Base-by-base conservation (phyloP, 1,140 invertebrate species). In the Heliconius hermathena region DNA sequence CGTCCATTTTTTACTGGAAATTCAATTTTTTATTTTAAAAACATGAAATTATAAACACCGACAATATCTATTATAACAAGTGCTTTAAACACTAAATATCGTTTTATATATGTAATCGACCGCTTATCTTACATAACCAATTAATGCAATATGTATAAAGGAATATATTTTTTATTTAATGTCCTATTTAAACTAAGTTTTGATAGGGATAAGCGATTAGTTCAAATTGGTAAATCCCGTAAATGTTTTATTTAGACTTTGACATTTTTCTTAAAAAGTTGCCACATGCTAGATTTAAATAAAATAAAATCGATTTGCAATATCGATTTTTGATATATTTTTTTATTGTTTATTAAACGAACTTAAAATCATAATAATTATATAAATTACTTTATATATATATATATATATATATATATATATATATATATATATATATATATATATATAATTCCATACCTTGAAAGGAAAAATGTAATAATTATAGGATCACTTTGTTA, bases 1-100 rank as follows among this genome's bases (percentile, higher is more conserved):
- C 86, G 8, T 88, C 86, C 87, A 90, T 82, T 85, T 41, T 83
- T 80, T 54, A 18, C 70, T 70, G 46, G 20, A 77, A 49, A 73
- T 60, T 36, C 70, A 46, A 74, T 22, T 49, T 33, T 66, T 71
- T 36, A 71, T 18, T 38, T 16, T 3, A 8, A 71, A 16, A 71
- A 66, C 60, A 66, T 9, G 22, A 66, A 66, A 66, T 66, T 29
- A 66, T 26, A 66, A 29, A 11, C 60, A 66, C 26, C 60, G 60
- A 66, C 26, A 29, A 29, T 66, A n/a, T 72, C 8, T 38, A 2
- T 36, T 71, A 8, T 38, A 72, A 8, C 29, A 22, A 20, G n/a
- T 72, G 33, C 22, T 9, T 41, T 38, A 41, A 72, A 20, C 6
- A 71, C 22, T 71, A 11, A n/a, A 71, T 71, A 26, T 71, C 36